A percentile compares a stretch with the other conserved stretches of the same genome.
phyloP scores from a whole-genome alignment of 2,113 vertebrate species.

The Ictidomys tridecemlineatus region DNA sequence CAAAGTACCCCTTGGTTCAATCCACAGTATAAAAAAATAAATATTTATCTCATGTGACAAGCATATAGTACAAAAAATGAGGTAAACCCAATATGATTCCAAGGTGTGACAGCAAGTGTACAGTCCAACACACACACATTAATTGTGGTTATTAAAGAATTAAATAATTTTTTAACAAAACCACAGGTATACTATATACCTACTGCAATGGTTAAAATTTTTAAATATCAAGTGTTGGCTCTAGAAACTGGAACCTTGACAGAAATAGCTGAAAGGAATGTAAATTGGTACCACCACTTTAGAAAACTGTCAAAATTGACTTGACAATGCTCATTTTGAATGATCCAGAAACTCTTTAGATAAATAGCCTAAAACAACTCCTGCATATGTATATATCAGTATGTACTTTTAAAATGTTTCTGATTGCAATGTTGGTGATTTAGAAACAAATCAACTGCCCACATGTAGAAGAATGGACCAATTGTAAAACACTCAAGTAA shows the following conservation, averaged over 20 bases:
- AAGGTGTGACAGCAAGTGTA: background rate
- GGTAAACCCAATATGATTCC: background rate
- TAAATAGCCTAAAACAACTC: background rate
- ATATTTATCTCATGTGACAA: background rate
- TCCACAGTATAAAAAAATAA: no score
- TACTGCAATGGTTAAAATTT: background rate
- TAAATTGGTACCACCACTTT: background rate
- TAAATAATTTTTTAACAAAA: background rate
- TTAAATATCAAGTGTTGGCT: background rate
- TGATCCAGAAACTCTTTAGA: background rate
- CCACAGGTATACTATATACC: background rate
- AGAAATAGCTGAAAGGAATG: background rate
- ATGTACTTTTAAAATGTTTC: background rate
- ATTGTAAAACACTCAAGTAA: background rate
- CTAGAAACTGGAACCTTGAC: conserved; percentile 28
- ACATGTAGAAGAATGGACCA: background rate
- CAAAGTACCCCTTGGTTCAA: no score
- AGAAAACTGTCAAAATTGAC: background rate
- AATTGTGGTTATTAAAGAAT: background rate
- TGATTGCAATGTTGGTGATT: background rate
- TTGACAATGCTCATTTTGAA: background rate
- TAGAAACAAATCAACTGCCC: background rate
- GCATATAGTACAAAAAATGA: background rate
- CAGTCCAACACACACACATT: background rate
- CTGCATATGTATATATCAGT: background rate